These are phyloP conservation scores for Centrocercus urophasianus DNA, from an alignment of 2,113 vertebrate species.

Conservation along the genomic window DNA sequence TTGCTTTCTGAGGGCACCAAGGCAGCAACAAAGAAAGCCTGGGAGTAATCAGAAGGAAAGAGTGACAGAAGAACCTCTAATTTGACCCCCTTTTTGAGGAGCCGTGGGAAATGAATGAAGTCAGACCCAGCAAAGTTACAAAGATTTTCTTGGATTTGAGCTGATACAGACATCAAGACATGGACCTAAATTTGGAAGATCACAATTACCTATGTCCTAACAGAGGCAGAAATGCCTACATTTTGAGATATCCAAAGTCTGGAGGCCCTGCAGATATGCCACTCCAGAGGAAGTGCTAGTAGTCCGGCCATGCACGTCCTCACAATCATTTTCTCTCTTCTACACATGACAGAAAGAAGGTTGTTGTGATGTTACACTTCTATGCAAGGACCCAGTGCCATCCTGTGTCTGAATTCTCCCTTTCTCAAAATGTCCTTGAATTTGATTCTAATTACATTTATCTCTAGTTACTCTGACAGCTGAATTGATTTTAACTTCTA, in stretches of 20 bases:
- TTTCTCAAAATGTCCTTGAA: neutral
- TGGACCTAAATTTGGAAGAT: neutral
- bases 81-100: neutral
- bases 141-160: neutral
- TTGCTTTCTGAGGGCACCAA: neutral
- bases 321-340: neutral
- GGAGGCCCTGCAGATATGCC: neutral
- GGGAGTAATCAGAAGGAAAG: neutral
- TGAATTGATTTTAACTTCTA: neutral
- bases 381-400: neutral
- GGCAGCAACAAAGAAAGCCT: neutral
- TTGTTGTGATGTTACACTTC: neutral
- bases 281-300: neutral
- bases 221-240: neutral
- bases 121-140: neutral
- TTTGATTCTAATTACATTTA: neutral
- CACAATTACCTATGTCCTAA: neutral
- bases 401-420: neutral
- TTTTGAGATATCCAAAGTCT: neutral
- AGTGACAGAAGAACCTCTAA: neutral
- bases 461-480: neutral
- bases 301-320: neutral
- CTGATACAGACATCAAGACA: neutral
- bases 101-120: neutral
- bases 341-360: rapidly evolving